Conservation (phyloP, 2,797 vertebrate genomes). For the Hybognathus amarus region DNA sequence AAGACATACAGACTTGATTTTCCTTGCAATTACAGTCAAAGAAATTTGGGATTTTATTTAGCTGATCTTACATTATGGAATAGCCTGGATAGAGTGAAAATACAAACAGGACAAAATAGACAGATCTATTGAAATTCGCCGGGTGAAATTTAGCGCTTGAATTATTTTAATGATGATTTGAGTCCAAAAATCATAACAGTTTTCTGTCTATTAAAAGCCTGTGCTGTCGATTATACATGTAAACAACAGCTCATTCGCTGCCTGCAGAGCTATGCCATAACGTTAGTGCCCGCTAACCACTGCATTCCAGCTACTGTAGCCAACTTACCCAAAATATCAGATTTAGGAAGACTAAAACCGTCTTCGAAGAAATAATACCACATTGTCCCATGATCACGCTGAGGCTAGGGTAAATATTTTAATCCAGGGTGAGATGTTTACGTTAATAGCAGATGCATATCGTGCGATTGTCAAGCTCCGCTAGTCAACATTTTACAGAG, state of each 20-base stretch:
- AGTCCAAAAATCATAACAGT: not conserved
- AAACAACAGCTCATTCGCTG: not conserved
- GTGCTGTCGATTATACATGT: slow-evolving; percentile 8
- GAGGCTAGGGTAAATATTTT: not conserved
- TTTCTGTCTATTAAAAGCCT: not conserved
- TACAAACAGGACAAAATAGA: not conserved
- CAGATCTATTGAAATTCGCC: not conserved
- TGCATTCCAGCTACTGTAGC: not conserved
- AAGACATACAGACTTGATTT: not conserved
- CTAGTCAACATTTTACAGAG: slow-evolving; percentile 33
- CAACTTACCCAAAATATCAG: slow-evolving; percentile 96
- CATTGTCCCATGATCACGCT: slow-evolving; percentile 87
- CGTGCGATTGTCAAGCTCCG: slow-evolving; percentile 17
- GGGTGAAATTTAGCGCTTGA: not conserved
- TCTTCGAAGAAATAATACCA: slow-evolving; percentile 96
- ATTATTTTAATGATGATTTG: not conserved
- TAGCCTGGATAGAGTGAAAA: not conserved
- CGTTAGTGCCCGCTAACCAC: not conserved
- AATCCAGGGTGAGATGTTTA: not conserved
- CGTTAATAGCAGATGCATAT: slow-evolving; percentile 36
- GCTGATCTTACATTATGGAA: not conserved
- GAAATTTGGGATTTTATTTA: not conserved
- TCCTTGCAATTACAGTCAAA: not conserved
- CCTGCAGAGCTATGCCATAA: slow-evolving; percentile 6
- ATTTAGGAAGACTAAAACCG: slow-evolving; percentile 95